Evolutionary conservation across 2,113 vertebrate species (phyloP).

Genomic region (Toxostoma redivivum): DNA sequence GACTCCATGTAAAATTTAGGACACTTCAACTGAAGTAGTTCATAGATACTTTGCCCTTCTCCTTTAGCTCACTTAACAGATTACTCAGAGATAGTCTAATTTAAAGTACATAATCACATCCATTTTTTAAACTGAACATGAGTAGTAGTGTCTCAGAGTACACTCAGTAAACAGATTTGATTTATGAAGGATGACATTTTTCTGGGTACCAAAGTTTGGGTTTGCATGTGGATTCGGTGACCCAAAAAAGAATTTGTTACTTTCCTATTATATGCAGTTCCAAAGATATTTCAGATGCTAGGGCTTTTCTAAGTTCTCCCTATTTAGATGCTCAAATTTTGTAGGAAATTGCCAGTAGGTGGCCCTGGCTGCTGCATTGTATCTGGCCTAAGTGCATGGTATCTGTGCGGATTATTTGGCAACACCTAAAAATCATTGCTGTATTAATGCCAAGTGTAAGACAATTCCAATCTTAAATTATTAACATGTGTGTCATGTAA

Average conservation of each 20-base stretch:
- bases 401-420: not conserved
- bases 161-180: not conserved
- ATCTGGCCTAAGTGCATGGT: not conserved
- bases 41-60: not conserved
- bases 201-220: not conserved
- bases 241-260: not conserved
- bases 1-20: not conserved
- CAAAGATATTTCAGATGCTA: not conserved
- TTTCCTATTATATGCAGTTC: not conserved
- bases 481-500: not conserved
- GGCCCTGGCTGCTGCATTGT: not conserved
- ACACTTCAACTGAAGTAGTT: not conserved
- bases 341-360: not conserved
- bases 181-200: not conserved
- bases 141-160: not conserved
- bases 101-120: not conserved
- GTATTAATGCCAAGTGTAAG: not conserved
- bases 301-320: not conserved
- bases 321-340: not conserved
- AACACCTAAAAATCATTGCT: conserved; percentile 14
- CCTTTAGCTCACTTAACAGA: not conserved
- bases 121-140: not conserved
- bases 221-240: not conserved
- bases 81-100: not conserved
- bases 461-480: not conserved